Conservation (phyloP, 2,888 invertebrate genomes). For the Coenonympha glycerion region DNA sequence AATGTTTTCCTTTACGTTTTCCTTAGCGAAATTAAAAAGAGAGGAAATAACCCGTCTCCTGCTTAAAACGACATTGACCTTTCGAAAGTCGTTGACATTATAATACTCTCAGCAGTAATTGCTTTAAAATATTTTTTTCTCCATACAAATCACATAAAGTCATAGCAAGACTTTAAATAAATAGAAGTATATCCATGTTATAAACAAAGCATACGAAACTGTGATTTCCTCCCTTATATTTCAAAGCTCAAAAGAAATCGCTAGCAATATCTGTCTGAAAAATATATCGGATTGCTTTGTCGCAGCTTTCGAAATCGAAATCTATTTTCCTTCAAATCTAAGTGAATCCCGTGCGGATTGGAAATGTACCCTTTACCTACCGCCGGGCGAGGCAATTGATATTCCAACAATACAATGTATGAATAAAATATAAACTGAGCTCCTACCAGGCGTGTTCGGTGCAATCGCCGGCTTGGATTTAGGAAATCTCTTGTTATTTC, state of each 20-base stretch:
- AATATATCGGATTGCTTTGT: slow-evolving; percentile 77
- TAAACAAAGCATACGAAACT: slow-evolving; percentile 60
- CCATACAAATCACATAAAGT: no score
- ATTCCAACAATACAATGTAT: slow-evolving; percentile 77
- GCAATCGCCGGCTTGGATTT: slow-evolving; percentile 61
- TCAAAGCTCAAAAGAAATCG: slow-evolving; percentile 77
- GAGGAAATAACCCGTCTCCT: slow-evolving; percentile 59
- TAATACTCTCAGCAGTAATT: not conserved
- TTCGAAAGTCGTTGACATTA: slow-evolving; percentile 28
- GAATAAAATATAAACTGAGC: slow-evolving; percentile 76
- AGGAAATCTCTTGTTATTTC: slow-evolving; percentile 49
- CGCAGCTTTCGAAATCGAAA: slow-evolving; percentile 76
- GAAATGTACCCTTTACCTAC: slow-evolving; percentile 77
- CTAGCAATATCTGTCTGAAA: slow-evolving; percentile 77
- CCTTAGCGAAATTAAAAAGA: slow-evolving; percentile 72
- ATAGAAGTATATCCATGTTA: slow-evolving; percentile 19
- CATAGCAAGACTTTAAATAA: no score
- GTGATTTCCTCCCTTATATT: slow-evolving; percentile 72
- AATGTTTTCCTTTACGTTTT: slow-evolving; percentile 72
- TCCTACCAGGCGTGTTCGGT: slow-evolving; percentile 66
- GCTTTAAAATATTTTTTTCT: not conserved
- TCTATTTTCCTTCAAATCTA: slow-evolving; percentile 77
- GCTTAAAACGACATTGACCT: slow-evolving; percentile 57
- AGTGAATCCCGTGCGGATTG: slow-evolving; percentile 77
- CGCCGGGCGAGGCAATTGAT: slow-evolving; percentile 76